Base-by-base conservation (phyloP, 2,888 invertebrate genomes). In the Zaprionus lineosus region DNA sequence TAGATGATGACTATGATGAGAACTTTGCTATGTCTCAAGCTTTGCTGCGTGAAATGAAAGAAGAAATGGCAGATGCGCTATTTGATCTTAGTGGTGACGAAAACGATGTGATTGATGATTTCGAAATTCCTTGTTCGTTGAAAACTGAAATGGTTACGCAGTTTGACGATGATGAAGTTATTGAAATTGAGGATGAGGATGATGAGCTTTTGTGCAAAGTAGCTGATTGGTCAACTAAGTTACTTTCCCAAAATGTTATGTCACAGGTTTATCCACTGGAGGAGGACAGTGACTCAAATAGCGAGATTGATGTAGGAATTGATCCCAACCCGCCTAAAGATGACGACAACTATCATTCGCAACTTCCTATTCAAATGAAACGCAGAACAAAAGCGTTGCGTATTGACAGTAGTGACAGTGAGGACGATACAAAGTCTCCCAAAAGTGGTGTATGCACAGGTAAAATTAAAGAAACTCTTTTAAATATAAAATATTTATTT, bases 11-110 rank as follows among this genome's bases (percentile, higher is more conserved):
- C 7, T 85, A 71, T 31, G 74, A 84, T 12, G 88, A 88, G 9
- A 74, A 79, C 0, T 48, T 86, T 2, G 76, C 81, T 9, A 67
- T 85, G 50, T 87, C 89, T 0, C 89, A 89, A 53, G 75, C 74
- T n/a, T 39, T 85, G 3, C 60, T 87, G 0, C 78, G 78, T 2
- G 89, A 87, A 7, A 86, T 89, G 47, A 86, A 87, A 33, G 86
- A 79, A 0, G 87, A 87, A 33, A 64, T 88, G 46, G 72, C 65
- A 1, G 74, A 78, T 37, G 41, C 43, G 0, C 6, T 39, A 12
- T 46, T 59, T 11, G 53, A 57, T 12, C 31, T 63, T 0, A 39
- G 40, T 24, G 59, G 33, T n/a, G 41, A 12, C 3, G 64, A 64
- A 1, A 21, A n/a, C 0, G 58, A 66, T 1, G 6, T 44, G 2